phyloP scores from a whole-genome alignment of 1,140 invertebrate genomes.

The Bombus breviceps region DNA sequence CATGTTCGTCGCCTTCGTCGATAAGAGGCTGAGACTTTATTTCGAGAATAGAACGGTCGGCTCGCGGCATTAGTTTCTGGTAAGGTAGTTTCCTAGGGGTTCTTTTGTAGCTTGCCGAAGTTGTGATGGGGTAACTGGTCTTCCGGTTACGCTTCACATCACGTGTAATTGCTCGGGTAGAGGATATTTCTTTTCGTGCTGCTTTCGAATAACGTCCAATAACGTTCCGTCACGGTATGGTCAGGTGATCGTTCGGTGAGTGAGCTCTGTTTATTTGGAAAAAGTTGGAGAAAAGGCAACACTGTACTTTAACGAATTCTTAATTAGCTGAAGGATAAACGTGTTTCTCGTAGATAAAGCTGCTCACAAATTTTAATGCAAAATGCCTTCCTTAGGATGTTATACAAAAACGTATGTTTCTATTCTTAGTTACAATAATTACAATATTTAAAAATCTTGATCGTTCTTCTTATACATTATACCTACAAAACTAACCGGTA shows the following conservation, averaged over 20 bases:
- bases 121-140: constrained; percentile 28
- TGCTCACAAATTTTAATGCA: no score
- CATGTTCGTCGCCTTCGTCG: constrained; percentile 7
- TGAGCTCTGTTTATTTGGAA: background rate
- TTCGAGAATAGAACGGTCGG: constrained; percentile 31
- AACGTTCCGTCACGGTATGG: background rate
- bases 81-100: background rate
- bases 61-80: background rate
- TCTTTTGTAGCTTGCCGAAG: background rate
- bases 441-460: no score
- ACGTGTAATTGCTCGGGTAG: constrained; percentile 51
- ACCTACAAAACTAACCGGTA: no score
- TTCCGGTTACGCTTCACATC: constrained; percentile 52
- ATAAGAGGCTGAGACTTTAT: constrained; percentile 57
- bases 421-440: no score
- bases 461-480: no score
- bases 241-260: background rate
- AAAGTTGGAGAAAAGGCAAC: no score
- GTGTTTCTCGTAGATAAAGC: no score
- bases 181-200: constrained; percentile 38
- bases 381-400: no score
- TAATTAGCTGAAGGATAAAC: no score
- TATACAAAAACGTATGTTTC: no score
- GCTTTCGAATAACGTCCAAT: background rate
- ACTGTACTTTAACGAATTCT: no score